Base-by-base conservation (phyloP, 2,888 invertebrate genomes). In the Griposia aprilina region DNA sequence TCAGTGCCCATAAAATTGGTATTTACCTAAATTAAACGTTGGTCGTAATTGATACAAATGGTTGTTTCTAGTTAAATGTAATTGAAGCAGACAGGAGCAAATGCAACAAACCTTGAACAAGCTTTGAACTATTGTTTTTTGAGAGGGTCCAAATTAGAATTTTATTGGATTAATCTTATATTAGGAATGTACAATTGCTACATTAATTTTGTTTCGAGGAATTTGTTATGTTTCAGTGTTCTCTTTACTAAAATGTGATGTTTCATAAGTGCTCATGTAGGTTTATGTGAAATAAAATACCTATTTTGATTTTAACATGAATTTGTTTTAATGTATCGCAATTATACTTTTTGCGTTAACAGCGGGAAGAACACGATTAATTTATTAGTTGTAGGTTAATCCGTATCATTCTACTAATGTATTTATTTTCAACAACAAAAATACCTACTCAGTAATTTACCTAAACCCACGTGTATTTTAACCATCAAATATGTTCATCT, bases 31-130 rank as follows among this genome's bases (percentile, higher is more conserved):
- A 96, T 96, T 96, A 95, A 96, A 93, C 92, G 93, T 90, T 89
- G 91, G 85, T 89, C 92, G 93, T 95, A 96, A 97, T 96, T 97
- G 96, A 96, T 94, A 97, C 93, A 95, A 96, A 97, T 96, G 96
- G 96, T 91, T 94, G 94, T 96, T 95, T 92, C 94, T 93, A 95
- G 94, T 96, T 96, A 94, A 95, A 93, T 89, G 87, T 94, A 96
- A 97, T 96, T 96, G 95, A 93, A 93, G 90, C 87, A 90, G 91
- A 91, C 90, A 87, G 84, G 82, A 90, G 88, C 92, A 92, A 94
- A 93, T 93, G 93, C 92, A 93, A 88, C 90, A 89, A 90, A 88
- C 87, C 88, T 88, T 88, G 74, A 65, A 76, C 80, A 78, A 81
- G 57, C 67, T 83, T 52, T 78, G 76, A 84, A 77, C 81, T 78